Percentiles rank a stretch among this genome's conserved stretches.
These are phyloP conservation scores for Alcedo atthis DNA, from an alignment of 2,797 vertebrate species.

Conservation along the genomic window DNA sequence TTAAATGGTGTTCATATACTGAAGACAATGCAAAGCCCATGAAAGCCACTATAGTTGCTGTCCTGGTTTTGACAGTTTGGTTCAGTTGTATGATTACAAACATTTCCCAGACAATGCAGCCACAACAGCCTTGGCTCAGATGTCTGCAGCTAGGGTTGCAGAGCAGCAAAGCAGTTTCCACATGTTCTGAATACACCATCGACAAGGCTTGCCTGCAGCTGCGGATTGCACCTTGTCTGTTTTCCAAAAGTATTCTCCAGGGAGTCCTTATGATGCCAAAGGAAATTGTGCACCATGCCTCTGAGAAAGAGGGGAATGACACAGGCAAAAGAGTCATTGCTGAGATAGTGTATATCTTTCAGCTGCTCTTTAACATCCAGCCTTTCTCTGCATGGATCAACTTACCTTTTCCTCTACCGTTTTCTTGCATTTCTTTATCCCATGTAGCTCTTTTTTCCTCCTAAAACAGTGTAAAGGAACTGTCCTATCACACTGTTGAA, in stretches of 20 bases:
- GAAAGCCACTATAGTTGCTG: background rate
- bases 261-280: background rate
- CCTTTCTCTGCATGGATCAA: background rate
- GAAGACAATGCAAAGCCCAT: background rate
- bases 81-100: no score
- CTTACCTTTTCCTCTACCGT: background rate
- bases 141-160: background rate
- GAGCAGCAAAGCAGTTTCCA: background rate
- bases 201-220: constrained; percentile 5
- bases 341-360: background rate
- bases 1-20: background rate
- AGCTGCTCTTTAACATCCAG: background rate
- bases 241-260: background rate
- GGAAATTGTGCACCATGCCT: background rate
- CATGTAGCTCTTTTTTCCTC: background rate
- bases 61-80: background rate
- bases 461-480: background rate
- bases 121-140: background rate
- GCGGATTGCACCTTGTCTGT: background rate
- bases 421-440: background rate
- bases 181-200: background rate
- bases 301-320: background rate
- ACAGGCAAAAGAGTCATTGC: background rate
- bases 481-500: background rate
- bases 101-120: background rate